Conservation (phyloP, 2,888 invertebrate species). For the Chironomus tentans region DNA sequence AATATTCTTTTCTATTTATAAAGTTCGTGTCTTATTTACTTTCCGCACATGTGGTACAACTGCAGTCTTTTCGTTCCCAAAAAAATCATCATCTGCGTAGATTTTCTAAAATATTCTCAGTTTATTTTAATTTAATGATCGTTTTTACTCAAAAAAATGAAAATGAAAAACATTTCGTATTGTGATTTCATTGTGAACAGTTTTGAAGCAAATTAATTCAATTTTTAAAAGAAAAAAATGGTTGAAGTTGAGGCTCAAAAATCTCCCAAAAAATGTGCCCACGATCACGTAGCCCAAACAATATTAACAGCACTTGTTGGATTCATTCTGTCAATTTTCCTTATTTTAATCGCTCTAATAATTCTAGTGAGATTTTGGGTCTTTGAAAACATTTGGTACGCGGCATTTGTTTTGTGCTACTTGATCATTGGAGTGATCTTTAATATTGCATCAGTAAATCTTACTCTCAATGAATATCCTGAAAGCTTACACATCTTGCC, state of each 20-base stretch:
- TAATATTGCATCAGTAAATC: conserved; percentile 14
- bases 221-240: not conserved
- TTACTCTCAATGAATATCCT: not conserved
- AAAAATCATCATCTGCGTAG: too few species aligned
- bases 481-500: not conserved
- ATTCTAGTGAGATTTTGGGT: conserved; percentile 5
- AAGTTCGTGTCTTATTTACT: too few species aligned
- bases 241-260: not conserved
- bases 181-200: not conserved
- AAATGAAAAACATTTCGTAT: not conserved
- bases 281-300: not conserved
- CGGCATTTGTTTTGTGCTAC: not conserved
- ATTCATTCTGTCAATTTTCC: conserved; percentile 1
- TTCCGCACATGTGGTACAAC: too few species aligned
- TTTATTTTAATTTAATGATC: not conserved
- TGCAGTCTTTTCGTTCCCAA: too few species aligned
- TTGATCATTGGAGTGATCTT: conserved; percentile 5
- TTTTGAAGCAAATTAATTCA: not conserved
- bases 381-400: conserved; percentile 15
- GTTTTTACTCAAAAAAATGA: not conserved
- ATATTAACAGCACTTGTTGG: not conserved
- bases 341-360: not conserved
- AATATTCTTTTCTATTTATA: too few species aligned
- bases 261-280: not conserved
- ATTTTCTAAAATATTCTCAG: too few species aligned